Conservation (phyloP, 1,140 invertebrate species). For the Tetraneura akinire region DNA sequence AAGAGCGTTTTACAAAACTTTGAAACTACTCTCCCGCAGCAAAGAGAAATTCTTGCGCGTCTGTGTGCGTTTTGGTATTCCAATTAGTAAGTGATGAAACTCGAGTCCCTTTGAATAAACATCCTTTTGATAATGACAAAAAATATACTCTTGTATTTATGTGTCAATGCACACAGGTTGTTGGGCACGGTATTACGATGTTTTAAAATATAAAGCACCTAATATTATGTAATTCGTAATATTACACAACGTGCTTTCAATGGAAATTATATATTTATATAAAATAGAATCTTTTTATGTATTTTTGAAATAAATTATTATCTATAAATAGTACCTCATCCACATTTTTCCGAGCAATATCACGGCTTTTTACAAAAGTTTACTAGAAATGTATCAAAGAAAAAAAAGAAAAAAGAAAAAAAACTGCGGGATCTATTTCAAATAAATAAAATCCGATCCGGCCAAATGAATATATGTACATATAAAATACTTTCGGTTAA, state of each 20-base stretch:
- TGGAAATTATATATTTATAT: too few relatives aligned
- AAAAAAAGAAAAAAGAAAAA: too few relatives aligned
- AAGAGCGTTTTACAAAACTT: not conserved
- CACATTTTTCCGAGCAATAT: too few relatives aligned
- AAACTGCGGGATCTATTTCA: not conserved
- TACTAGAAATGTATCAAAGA: not conserved
- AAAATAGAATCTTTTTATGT: not conserved
- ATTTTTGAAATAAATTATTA: not conserved
- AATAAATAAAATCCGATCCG: not conserved
- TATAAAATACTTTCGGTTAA: not conserved
- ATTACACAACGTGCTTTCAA: too few relatives aligned
- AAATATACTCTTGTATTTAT: not conserved
- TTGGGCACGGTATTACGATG: too few relatives aligned
- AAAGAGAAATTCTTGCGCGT: conserved; percentile 10
- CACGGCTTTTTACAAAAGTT: not conserved
- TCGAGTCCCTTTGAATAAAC: not conserved
- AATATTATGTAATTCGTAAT: too few relatives aligned
- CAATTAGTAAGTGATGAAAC: conserved; percentile 19
- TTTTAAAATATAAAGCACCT: too few relatives aligned
- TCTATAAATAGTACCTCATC: not conserved
- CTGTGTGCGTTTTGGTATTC: not conserved
- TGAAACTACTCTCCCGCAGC: not conserved
- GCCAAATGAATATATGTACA: not conserved
- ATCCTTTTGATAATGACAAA: conserved; percentile 3
- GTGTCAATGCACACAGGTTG: not conserved